Percentiles rank a stretch among this genome's conserved stretches.
phyloP scores from a whole-genome alignment of 2,797 vertebrate species.

The Rhodeus uyekii region DNA sequence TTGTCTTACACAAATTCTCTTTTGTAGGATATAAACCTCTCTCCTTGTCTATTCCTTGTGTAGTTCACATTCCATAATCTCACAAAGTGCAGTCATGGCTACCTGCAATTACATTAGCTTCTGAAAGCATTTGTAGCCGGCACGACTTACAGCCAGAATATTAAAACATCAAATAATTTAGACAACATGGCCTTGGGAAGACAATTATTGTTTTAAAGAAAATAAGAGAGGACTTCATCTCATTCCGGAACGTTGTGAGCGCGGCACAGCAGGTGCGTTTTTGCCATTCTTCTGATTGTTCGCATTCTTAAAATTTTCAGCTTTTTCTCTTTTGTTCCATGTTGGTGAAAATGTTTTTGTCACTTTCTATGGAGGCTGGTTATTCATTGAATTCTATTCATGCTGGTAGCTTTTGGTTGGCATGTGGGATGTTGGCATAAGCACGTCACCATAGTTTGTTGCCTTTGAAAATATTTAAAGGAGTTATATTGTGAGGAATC shows the following conservation, averaged over 20 bases:
- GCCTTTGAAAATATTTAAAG: background rate
- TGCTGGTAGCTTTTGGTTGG: background rate
- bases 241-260: slow-evolving; percentile 48
- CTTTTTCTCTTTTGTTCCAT: background rate
- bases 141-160: slow-evolving; percentile 65
- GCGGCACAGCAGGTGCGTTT: slow-evolving; percentile 31
- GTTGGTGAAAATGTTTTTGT: background rate
- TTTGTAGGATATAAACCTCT: slow-evolving; percentile 13
- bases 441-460: background rate
- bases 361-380: slow-evolving; percentile 5
- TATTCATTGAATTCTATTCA: slow-evolving; percentile 18
- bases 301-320: background rate
- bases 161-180: slow-evolving; percentile 71
- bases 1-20: background rate
- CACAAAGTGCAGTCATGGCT: slow-evolving; percentile 67
- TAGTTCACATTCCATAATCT: slow-evolving; percentile 66
- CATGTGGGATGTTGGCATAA: background rate
- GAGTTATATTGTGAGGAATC: background rate
- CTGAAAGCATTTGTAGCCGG: slow-evolving; percentile 66
- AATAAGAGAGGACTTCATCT: slow-evolving; percentile 54
- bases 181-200: slow-evolving; percentile 67
- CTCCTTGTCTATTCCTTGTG: slow-evolving; percentile 58
- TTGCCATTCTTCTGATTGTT: slow-evolving; percentile 41
- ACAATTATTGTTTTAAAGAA: slow-evolving; percentile 65
- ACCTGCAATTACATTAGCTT: slow-evolving; percentile 73